Conservation (phyloP, 1,140 invertebrate genomes). For the Drosophila bocqueti region DNA sequence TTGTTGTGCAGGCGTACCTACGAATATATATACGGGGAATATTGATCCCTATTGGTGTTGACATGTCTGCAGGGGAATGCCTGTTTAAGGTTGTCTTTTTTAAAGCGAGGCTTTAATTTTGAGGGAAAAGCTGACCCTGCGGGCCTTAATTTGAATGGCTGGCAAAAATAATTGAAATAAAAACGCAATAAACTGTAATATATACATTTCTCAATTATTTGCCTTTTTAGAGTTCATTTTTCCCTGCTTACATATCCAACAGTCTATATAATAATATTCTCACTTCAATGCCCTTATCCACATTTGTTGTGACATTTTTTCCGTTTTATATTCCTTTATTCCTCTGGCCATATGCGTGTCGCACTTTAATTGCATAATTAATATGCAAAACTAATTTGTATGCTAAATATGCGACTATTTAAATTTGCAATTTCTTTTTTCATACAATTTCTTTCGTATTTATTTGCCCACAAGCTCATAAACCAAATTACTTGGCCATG, state of each 20-base stretch:
- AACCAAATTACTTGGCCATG: slow-evolving; percentile 51
- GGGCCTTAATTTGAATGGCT: neutral
- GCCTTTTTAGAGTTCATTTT: neutral
- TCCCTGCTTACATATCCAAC: slow-evolving; percentile 1
- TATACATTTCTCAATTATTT: neutral
- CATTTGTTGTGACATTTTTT: slow-evolving; percentile 17
- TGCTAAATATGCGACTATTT: slow-evolving; percentile 62
- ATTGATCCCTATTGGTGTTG: slow-evolving; percentile 60
- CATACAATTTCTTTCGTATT: slow-evolving; percentile 16
- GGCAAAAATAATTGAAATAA: neutral
- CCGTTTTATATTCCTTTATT: slow-evolving; percentile 15
- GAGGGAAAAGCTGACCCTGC: neutral
- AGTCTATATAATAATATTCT: slow-evolving; percentile 19
- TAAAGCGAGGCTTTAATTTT: slow-evolving; percentile 3
- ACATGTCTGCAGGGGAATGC: slow-evolving; percentile 40
- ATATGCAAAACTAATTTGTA: slow-evolving; percentile 73
- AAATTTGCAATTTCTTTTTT: slow-evolving; percentile 17
- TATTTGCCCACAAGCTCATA: slow-evolving; percentile 7
- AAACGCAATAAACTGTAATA: no score
- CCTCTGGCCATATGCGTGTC: slow-evolving; percentile 16
- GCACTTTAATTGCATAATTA: slow-evolving; percentile 69
- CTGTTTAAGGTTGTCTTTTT: slow-evolving; percentile 9
- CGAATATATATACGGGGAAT: slow-evolving; percentile 19
- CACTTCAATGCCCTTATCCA: slow-evolving; percentile 1
- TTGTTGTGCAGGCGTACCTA: slow-evolving; percentile 7